Base-by-base conservation (phyloP, 2,888 invertebrate species). In the Epistrophella euchroma region DNA sequence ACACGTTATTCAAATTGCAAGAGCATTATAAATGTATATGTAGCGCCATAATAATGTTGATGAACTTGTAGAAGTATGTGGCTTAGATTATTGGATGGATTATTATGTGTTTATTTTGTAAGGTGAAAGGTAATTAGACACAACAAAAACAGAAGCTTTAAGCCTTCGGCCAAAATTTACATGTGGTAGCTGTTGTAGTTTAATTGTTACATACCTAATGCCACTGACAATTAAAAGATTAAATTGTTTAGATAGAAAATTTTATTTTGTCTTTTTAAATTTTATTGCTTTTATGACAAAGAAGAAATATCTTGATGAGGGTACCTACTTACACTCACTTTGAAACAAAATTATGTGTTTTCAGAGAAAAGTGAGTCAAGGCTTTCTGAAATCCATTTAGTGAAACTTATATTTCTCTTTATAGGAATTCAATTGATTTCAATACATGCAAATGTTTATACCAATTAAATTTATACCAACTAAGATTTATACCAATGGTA, bases 111-210 rank as follows among this genome's bases (percentile, higher is more conserved):
- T 35, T 50, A 72, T 32, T 80, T 76, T 85, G 72, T 68, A 77
- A 78, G 86, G 86, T 86, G 86, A 86, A 86, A 86, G 86, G 82
- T 71, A 82, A 77, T 86, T 86, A 82, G 73, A 77, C n/a, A 32
- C 15, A 13, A 50, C 9, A 66, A 17, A 66, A 17, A 68, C 68
- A 68, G 37, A 52, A 68, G 52, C 37, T 40, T 17, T 32, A 62
- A 60, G 76, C 73, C 81, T 50, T 22, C 10, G 62, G 85, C 19
- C 32, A 37, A 73, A 77, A 85, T 85, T 77, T 77, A 70, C 81
- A 81, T 80, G 73, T 80, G 73, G 62, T 64, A 58, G 72, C 62
- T 70, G 72, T 43, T 68, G 52, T 37, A 62, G 60, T 80, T 80
- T 76, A 76, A 62, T 76, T 76, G 62, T 17, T 62, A 79, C 68